Percentiles rank a stretch among this genome's conserved stretches.
Evolutionary conservation across 2,797 vertebrate species (phyloP).

Genomic region (Brachyrhaphis roseni): DNA sequence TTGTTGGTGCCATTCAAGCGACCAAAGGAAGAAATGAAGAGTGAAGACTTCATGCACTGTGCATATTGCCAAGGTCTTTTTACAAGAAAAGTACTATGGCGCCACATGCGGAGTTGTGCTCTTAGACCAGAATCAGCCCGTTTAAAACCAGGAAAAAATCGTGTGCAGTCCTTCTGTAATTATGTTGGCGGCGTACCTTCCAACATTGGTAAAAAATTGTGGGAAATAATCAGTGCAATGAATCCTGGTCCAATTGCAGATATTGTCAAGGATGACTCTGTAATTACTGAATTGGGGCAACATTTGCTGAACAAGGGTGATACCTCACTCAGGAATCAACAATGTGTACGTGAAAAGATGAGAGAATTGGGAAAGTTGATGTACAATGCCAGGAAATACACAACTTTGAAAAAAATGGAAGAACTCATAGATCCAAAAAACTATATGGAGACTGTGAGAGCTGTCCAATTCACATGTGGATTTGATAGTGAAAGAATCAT

Average conservation of each 20-base stretch:
- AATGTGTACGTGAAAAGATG: conserved; percentile 35
- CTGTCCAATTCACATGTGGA: conserved; percentile 36
- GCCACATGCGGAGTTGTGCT: conserved; percentile 32
- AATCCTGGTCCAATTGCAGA: conserved; percentile 25
- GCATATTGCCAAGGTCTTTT: conserved; percentile 52
- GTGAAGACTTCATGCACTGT: conserved; percentile 52
- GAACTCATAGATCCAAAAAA: conserved; percentile 42
- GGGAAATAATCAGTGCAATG: conserved; percentile 36
- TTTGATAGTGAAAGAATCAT: conserved; percentile 1
- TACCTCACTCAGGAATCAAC: conserved; percentile 25
- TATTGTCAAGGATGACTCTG: conserved; percentile 27
- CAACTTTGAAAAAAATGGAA: conserved; percentile 20
- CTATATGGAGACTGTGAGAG: conserved; percentile 36
- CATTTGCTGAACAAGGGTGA: conserved; percentile 45
- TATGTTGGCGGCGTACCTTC: conserved; percentile 34
- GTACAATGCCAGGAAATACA: conserved; percentile 16
- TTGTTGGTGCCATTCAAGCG: conserved; percentile 33
- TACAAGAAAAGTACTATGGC: conserved; percentile 40
- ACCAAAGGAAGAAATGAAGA: conserved; percentile 27
- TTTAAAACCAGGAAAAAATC: conserved; percentile 40
- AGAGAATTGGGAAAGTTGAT: conserved; percentile 44
- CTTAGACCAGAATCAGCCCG: conserved; percentile 10
- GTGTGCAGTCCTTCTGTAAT: conserved; percentile 37
- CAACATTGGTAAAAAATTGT: conserved; percentile 19
- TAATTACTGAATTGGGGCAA: conserved; percentile 34